Evolutionary conservation across 2,888 invertebrate genomes (phyloP).

Genomic region (Tyria jacobaeae): DNA sequence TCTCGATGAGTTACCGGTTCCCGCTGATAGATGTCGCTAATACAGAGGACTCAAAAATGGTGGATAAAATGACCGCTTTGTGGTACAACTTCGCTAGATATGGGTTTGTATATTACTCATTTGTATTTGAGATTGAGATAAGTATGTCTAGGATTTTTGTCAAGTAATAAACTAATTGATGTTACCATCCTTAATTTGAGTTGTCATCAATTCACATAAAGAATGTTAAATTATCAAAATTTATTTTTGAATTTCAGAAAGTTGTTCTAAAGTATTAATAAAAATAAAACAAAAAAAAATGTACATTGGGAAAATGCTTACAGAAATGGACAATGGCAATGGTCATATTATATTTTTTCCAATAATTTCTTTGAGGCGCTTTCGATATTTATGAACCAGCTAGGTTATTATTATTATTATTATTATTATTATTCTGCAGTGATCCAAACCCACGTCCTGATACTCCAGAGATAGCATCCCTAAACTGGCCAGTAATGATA

Average conservation of each 20-base stretch:
- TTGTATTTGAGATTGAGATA: neutral
- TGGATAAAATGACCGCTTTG: slow-evolving; percentile 74
- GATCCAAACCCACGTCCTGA: slow-evolving; percentile 59
- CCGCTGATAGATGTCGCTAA: slow-evolving; percentile 65
- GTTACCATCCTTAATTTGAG: too few species aligned
- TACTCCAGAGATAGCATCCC: slow-evolving; percentile 43
- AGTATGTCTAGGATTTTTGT: too few species aligned
- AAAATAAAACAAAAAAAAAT: neutral
- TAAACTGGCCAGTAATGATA: slow-evolving; percentile 64
- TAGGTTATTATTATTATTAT: neutral
- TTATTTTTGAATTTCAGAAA: too few species aligned
- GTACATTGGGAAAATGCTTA: too few species aligned
- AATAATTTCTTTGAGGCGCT: neutral
- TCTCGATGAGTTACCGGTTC: slow-evolving; percentile 70
- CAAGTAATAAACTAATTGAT: too few species aligned
- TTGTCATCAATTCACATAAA: too few species aligned
- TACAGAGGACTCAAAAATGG: slow-evolving; percentile 72
- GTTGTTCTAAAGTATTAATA: too few species aligned
- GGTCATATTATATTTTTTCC: neutral
- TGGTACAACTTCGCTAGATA: slow-evolving; percentile 81
- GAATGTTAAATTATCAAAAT: too few species aligned
- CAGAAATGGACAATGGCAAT: neutral
- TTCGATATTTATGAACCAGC: too few species aligned
- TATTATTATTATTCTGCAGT: slow-evolving; percentile 35
- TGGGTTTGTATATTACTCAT: slow-evolving; percentile 63